These are phyloP conservation scores for Sanderia malayensis DNA, from an alignment of 30 jellyfish, hydroid and myxozoan genomes.

Conservation along the genomic window DNA sequence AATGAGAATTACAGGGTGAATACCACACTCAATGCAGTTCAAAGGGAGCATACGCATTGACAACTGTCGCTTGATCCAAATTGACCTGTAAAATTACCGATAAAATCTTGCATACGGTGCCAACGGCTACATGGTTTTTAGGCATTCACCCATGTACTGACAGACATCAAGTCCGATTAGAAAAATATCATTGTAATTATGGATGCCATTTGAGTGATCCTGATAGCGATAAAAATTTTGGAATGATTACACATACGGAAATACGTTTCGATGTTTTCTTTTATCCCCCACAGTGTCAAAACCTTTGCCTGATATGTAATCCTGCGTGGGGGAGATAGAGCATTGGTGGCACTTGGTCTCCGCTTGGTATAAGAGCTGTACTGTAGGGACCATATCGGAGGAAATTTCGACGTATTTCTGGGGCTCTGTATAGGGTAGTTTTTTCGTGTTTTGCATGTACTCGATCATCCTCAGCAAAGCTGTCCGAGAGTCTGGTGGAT, in stretches of 20 bases:
- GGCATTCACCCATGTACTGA: slow-evolving; percentile 7
- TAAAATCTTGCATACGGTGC: slow-evolving; percentile 19
- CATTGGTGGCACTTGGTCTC: no score
- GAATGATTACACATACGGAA: neutral
- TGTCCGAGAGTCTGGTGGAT: no score
- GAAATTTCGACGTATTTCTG: no score
- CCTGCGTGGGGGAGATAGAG: no score
- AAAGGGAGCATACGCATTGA: slow-evolving; percentile 25
- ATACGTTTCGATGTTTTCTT: neutral
- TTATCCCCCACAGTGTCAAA: neutral
- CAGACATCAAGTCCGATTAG: slow-evolving; percentile 47
- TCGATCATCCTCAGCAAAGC: no score
- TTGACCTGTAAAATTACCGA: neutral
- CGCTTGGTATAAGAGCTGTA: no score
- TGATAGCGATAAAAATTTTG: neutral
- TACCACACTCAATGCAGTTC: slow-evolving; percentile 51
- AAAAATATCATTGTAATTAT: neutral
- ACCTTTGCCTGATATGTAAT: neutral
- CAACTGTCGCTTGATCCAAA: slow-evolving; percentile 6
- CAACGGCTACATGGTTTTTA: slow-evolving; percentile 41
- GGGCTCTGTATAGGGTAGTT: no score
- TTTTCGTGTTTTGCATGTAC: no score
- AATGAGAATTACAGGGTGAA: slow-evolving; percentile 35
- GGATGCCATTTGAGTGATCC: neutral
- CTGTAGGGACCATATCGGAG: no score